Evolutionary conservation across 2,888 invertebrate genomes (phyloP).

Genomic region (Archips xylosteana): DNA sequence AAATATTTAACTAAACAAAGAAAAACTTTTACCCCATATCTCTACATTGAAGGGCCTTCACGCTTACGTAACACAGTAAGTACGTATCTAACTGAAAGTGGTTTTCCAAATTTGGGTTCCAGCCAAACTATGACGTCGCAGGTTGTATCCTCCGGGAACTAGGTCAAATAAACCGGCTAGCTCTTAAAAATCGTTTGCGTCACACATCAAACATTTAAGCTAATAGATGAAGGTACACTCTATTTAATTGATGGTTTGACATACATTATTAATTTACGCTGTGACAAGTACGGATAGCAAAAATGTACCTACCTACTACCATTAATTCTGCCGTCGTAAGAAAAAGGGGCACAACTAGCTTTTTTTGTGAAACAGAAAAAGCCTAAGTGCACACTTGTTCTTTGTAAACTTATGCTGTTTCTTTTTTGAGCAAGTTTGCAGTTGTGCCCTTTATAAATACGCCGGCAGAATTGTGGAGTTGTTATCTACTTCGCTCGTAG

Average conservation of each 20-base stretch:
- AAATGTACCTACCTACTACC: too few species aligned
- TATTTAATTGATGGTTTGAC: conserved; percentile 22
- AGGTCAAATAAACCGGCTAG: conserved; percentile 72
- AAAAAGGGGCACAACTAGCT: too few species aligned
- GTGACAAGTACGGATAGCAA: neutral
- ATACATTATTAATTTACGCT: conserved; percentile 1
- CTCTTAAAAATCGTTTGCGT: conserved; percentile 49
- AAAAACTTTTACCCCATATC: neutral
- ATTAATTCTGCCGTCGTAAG: too few species aligned
- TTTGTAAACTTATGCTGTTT: too few species aligned
- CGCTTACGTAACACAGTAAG: conserved; percentile 17
- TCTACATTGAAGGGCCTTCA: neutral
- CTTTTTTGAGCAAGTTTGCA: too few species aligned
- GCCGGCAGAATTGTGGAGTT: too few species aligned
- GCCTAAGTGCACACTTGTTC: too few species aligned
- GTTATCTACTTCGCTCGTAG: too few species aligned
- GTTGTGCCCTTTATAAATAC: too few species aligned
- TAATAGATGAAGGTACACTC: conserved; percentile 19
- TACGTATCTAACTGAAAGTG: conserved; percentile 50
- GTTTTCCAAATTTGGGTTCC: conserved; percentile 69
- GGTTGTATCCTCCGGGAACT: conserved; percentile 61
- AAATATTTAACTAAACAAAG: neutral
- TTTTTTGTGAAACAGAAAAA: too few species aligned
- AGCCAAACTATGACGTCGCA: conserved; percentile 72
- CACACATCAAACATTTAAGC: conserved; percentile 45